phyloP scores from a whole-genome alignment of 2,797 vertebrate genomes.

The Pantherophis vulpinus region DNA sequence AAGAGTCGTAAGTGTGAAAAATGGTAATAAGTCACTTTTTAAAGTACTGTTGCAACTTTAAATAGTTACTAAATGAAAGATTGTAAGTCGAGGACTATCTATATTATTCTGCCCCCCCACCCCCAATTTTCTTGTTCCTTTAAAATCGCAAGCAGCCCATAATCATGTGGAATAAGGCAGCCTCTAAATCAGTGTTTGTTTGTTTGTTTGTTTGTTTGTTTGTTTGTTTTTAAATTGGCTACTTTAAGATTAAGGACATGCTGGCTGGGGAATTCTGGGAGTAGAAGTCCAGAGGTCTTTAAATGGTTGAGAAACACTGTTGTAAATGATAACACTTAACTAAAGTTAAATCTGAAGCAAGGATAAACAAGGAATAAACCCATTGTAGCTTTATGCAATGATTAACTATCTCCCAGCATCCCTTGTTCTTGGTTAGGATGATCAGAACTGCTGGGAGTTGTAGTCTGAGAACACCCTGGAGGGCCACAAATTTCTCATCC shows the following conservation, averaged over 20 bases:
- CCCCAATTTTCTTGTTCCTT: not conserved
- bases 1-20: not conserved
- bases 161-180: not conserved
- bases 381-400: not conserved
- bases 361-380: not conserved
- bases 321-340: not conserved
- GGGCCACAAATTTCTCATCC: not conserved
- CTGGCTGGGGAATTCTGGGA: not conserved
- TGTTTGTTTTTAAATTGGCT: not conserved
- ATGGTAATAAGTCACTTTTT: not conserved
- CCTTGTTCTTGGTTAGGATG: not conserved
- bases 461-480: not conserved
- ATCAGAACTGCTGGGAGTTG: not conserved
- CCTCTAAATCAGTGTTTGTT: not conserved
- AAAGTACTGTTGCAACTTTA: not conserved
- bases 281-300: not conserved
- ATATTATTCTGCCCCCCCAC: not conserved
- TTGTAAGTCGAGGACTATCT: not conserved
- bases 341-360: not conserved
- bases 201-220: not conserved
- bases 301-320: not conserved
- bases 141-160: no score
- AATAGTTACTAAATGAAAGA: not conserved
- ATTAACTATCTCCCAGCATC: not conserved
- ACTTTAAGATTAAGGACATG: not conserved